phyloP scores from a whole-genome alignment of 2,888 invertebrate genomes.

The Oxytorus armatus region DNA sequence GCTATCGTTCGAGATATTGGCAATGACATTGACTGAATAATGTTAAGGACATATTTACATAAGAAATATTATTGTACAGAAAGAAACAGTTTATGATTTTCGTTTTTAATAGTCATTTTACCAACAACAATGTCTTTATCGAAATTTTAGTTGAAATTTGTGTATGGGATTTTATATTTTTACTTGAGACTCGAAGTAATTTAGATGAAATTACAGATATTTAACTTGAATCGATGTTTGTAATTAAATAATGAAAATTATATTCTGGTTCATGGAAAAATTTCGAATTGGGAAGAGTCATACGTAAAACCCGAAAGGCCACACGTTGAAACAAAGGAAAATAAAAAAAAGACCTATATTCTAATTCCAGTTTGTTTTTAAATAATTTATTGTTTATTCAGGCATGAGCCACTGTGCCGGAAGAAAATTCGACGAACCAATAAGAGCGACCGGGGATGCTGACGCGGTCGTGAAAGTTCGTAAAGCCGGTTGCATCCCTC shows the following conservation, averaged over 20 bases:
- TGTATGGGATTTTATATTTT: too few species aligned
- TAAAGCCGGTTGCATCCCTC: constrained; percentile 91
- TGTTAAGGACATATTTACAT: not conserved
- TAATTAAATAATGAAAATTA: too few species aligned
- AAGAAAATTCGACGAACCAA: constrained; percentile 84
- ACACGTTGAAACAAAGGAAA: too few species aligned
- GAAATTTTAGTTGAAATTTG: not conserved
- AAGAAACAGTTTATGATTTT: too few species aligned
- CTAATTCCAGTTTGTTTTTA: too few species aligned
- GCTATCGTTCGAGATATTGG: not conserved
- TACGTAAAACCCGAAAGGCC: too few species aligned
- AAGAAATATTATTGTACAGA: not conserved
- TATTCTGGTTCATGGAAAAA: too few species aligned
- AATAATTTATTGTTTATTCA: constrained; percentile 72
- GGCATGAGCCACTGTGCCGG: constrained; percentile 91
- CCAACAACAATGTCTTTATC: not conserved
- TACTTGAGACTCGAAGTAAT: too few species aligned
- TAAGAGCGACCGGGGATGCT: constrained; percentile 88
- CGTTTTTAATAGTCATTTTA: not conserved
- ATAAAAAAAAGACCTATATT: constrained; percentile 1
- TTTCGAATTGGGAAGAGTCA: too few species aligned
- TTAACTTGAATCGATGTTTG: too few species aligned
- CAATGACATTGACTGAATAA: not conserved
- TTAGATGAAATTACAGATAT: too few species aligned
- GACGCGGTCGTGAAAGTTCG: constrained; percentile 87